phyloP scores from a whole-genome alignment of 2,113 vertebrate species.

The Elephas maximus region DNA sequence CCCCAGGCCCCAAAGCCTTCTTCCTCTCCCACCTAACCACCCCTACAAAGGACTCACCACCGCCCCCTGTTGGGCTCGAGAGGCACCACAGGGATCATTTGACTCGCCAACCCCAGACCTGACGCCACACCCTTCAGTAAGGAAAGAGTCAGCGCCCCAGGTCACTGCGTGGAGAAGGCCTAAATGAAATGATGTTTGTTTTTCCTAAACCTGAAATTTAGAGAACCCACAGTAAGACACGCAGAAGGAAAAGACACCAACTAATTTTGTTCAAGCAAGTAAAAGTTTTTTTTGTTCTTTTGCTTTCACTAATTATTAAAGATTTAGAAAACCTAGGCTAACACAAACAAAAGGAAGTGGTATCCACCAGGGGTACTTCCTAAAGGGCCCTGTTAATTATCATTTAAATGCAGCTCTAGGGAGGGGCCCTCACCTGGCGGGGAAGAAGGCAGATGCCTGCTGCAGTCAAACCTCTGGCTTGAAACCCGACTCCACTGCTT shows the following conservation, averaged over 20 bases:
- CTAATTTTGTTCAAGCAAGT: slow-evolving; percentile 28
- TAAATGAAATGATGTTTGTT: neutral
- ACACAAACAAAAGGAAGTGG: neutral
- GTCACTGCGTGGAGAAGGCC: neutral
- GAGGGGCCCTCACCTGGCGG: accelerated
- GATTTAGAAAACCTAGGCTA: neutral
- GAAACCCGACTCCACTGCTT: neutral
- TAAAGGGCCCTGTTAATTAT: no score
- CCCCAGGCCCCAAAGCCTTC: accelerated
- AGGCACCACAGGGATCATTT: neutral
- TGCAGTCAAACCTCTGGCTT: no score
- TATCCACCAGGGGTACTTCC: accelerated
- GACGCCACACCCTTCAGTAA: neutral
- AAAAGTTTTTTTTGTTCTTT: neutral
- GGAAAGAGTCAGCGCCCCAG: neutral
- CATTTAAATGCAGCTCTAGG: neutral
- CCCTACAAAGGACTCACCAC: neutral
- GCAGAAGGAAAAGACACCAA: neutral
- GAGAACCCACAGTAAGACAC: neutral
- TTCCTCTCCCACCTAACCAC: neutral
- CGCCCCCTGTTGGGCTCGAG: neutral
- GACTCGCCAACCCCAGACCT: neutral
- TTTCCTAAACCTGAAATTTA: slow-evolving; percentile 19
- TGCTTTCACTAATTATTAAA: neutral
- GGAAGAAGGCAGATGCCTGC: accelerated